Evolutionary conservation across 2,888 invertebrate genomes (phyloP), one percentile per base, ranked within the genome.

Genomic region (Acanthoscelides obtectus): DNA sequence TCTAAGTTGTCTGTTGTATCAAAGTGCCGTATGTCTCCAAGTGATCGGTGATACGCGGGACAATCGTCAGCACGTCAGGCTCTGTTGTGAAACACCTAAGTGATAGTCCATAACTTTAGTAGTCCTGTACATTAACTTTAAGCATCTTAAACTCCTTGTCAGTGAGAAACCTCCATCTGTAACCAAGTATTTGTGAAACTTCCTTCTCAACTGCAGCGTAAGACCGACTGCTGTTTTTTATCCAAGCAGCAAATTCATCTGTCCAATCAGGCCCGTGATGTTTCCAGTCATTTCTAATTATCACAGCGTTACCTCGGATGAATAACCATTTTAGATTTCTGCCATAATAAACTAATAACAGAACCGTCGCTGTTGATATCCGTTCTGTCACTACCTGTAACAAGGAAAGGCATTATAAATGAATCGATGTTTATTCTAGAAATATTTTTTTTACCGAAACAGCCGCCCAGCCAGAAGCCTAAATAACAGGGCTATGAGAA

Each of bases 291-390:
- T 89, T 90, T 83, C 91, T 88, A 73, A 91, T 85, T 73, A 95
- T 88, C 12, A 94, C 88, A 0, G 90, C 93, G 80, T 93, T 93
- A 69, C 90, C 88, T 66, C 95, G 86, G 0, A 95, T 88, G 76
- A 90, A 86, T 1, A 94, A 85, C 70, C 87, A 86, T 21, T 87
- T 87, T 71, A 94, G 84, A 76, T 89, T 89, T 78, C 88, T 89
- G 0, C 90, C 91, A 0, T 90, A 89, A 68, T 87, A 87, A 0
- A 91, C 93, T 66, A 94, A 86, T 19, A 94, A 86, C 66, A 95
- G 84, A 20, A 94, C 87, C 0, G 94, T 94, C 0, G 92, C 88
- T 0, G 94, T 93, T 3, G 94, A 94, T 72, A 95, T 88, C 79
- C 92, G 88, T 82, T 95, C 94, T 6, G 93, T 89, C 22, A 94